A percentile compares a stretch with the other conserved stretches of the same genome.
Conservation (phyloP, 2,797 vertebrate genomes). For the Gymnodraco acuticeps region DNA sequence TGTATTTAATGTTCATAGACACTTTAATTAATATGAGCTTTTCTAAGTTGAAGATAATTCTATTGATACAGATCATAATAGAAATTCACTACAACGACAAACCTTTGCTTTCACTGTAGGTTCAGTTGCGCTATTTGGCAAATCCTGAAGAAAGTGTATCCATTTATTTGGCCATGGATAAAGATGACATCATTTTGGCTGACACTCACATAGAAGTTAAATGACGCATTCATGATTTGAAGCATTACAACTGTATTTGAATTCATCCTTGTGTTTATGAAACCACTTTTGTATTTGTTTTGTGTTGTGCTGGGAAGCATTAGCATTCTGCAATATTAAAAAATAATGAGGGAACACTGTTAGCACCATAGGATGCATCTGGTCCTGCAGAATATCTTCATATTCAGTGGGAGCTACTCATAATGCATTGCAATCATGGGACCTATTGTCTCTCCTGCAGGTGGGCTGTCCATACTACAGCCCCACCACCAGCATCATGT, state of each 20-base stretch:
- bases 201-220: conserved; percentile 21
- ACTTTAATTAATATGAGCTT: conserved; percentile 6
- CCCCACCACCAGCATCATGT: conserved; percentile 36
- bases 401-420: conserved; percentile 54
- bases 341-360: conserved; percentile 48
- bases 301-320: conserved; percentile 33
- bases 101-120: neutral
- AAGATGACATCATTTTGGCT: conserved; percentile 13
- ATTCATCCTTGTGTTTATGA: conserved; percentile 26
- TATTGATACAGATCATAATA: neutral
- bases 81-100: neutral
- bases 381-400: conserved; percentile 33
- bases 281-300: conserved; percentile 41
- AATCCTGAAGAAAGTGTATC: neutral
- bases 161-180: neutral
- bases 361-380: conserved; percentile 47
- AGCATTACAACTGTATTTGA: conserved; percentile 21
- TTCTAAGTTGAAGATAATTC: neutral
- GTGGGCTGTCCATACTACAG: conserved; percentile 42
- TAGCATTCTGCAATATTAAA: conserved; percentile 42
- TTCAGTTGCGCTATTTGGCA: conserved; percentile 7
- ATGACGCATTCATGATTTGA: conserved; percentile 26
- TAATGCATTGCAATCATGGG: conserved; percentile 58
- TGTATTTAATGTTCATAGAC: conserved; percentile 9
- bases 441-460: conserved; percentile 55